Conservation (phyloP, 2,888 invertebrate species). For the Tetrapedia diversipes region DNA sequence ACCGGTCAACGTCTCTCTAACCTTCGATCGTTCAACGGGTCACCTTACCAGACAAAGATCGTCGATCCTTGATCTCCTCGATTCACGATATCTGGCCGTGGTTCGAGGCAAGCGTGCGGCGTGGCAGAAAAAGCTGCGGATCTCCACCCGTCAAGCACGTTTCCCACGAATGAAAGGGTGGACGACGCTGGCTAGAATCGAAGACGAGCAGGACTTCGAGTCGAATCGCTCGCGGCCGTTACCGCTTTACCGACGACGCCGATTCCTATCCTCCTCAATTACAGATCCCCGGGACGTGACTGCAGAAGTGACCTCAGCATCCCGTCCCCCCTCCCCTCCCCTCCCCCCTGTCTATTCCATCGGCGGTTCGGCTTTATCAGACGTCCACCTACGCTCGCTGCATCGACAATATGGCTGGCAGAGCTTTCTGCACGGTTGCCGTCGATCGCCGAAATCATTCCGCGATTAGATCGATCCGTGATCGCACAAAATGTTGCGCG, state of each 20-base stretch:
- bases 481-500: conserved; percentile 4
- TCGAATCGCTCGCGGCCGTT: conserved; percentile 63
- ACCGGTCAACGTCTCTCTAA: conserved; percentile 10
- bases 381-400: conserved; percentile 50
- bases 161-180: conserved; percentile 67
- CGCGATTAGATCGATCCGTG: conserved; percentile 51
- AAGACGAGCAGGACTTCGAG: conserved; percentile 42
- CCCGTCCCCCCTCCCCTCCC: conserved; percentile 56
- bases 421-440: conserved; percentile 27
- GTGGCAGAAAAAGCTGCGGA: conserved; percentile 53
- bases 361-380: conserved; percentile 60
- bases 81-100: conserved; percentile 53
- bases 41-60: conserved; percentile 37
- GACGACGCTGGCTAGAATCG: conserved; percentile 49
- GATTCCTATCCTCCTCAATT: conserved; percentile 72
- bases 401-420: conserved; percentile 51
- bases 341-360: conserved; percentile 49
- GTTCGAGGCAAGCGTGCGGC: conserved; percentile 39
- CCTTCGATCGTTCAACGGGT: conserved; percentile 28
- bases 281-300: conserved; percentile 73
- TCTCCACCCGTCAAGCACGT: conserved; percentile 61
- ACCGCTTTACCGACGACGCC: conserved; percentile 66
- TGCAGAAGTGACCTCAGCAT: conserved; percentile 61
- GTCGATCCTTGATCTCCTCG: conserved; percentile 29
- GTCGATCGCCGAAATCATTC: conserved; percentile 47